These are phyloP conservation scores for Ormyrus labotus DNA, from an alignment of 2,888 invertebrate species.

Conservation along the genomic window DNA sequence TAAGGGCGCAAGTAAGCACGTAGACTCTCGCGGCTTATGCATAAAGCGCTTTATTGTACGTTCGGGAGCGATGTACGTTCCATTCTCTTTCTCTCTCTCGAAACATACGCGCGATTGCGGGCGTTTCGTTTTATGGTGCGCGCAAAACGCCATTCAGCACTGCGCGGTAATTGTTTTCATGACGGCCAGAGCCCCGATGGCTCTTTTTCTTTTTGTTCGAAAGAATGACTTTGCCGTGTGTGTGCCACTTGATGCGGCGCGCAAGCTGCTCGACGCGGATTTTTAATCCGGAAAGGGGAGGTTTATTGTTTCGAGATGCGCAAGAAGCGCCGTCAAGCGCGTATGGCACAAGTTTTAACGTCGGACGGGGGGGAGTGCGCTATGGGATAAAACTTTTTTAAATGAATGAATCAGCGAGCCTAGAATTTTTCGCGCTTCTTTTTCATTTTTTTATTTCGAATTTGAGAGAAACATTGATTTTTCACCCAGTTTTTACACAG, in stretches of 20 bases:
- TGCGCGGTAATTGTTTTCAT: slow-evolving; percentile 48
- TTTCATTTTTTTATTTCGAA: no score
- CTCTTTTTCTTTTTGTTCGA: background rate
- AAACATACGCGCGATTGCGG: slow-evolving; percentile 24
- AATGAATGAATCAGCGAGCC: no score
- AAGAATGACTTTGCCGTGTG: background rate
- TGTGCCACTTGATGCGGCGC: background rate
- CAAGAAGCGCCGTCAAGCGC: no score
- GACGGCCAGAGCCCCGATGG: background rate
- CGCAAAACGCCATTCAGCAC: slow-evolving; percentile 26
- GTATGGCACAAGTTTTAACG: no score
- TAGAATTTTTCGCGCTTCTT: no score
- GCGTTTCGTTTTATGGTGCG: slow-evolving; percentile 24
- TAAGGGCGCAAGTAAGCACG: no score
- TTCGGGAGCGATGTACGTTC: slow-evolving; percentile 24
- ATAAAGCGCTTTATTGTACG: slow-evolving; percentile 53
- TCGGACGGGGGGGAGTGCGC: background rate
- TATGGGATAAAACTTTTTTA: background rate
- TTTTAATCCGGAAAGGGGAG: background rate
- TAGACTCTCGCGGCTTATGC: slow-evolving; percentile 13
- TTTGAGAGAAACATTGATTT: no score
- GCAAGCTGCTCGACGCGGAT: background rate
- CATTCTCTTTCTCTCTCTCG: slow-evolving; percentile 17
- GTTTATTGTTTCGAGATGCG: no score
- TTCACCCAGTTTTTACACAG: no score